Percentiles rank a stretch among this genome's conserved stretches.
Conservation (phyloP, 1,140 invertebrate genomes). For the Meteorus sp. region DNA sequence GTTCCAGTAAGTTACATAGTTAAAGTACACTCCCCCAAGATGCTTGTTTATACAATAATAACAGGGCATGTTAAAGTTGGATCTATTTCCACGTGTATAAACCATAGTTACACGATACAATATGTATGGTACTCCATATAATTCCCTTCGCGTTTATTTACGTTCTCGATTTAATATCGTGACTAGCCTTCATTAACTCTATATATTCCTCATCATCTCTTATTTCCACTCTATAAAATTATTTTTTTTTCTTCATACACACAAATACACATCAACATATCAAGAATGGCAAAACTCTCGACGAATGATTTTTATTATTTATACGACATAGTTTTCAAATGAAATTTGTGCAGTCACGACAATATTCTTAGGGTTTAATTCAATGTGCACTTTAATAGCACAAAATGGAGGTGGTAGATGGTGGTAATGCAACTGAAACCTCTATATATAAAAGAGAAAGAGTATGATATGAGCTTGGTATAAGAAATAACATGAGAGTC, state of each 20-base stretch:
- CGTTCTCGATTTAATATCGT: conserved; percentile 33
- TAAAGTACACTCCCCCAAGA: conserved; percentile 3
- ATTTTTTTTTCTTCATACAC: too few relatives aligned
- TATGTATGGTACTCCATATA: conserved; percentile 29
- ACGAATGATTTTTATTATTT: conserved; percentile 13
- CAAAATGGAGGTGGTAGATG: conserved; percentile 9
- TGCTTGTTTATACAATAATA: conserved; percentile 28
- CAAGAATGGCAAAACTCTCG: not conserved
- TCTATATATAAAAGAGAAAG: too few relatives aligned
- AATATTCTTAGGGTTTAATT: not conserved
- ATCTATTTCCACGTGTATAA: conserved; percentile 25
- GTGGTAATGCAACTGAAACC: conserved; percentile 15
- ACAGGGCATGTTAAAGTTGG: conserved; percentile 27
- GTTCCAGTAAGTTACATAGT: not conserved
- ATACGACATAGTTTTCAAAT: conserved; percentile 8
- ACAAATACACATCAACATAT: too few relatives aligned
- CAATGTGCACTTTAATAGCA: conserved; percentile 17
- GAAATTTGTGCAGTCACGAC: conserved; percentile 20
- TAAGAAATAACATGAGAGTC: conserved; percentile 18
- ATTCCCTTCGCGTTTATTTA: conserved; percentile 18
- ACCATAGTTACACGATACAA: conserved; percentile 20
- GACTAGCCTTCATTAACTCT: conserved; percentile 31
- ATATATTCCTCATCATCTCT: conserved; percentile 13
- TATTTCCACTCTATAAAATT: conserved; percentile 3
- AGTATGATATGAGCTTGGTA: too few relatives aligned